Conservation (phyloP, 2,888 invertebrate genomes). For the Phlogophora meticulosa region DNA sequence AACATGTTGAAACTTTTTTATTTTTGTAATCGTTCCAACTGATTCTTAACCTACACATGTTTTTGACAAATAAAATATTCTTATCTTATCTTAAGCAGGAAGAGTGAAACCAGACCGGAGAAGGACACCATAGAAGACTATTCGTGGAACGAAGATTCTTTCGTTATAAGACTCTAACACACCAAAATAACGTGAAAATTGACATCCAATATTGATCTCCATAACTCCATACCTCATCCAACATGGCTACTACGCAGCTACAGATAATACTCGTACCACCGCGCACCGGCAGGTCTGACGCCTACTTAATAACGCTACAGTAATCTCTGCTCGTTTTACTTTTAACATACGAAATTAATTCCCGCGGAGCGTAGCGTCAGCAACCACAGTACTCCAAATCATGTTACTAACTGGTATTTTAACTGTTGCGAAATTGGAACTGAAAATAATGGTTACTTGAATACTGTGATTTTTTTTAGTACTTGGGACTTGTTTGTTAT, state of each 20-base stretch:
- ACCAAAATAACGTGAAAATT: constrained; percentile 45
- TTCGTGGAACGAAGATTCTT: too few species aligned
- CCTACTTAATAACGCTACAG: constrained; percentile 69
- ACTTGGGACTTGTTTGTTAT: not conserved
- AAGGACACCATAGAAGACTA: too few species aligned
- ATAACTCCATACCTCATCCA: constrained; percentile 19
- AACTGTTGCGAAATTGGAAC: constrained; percentile 31
- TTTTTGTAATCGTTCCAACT: too few species aligned
- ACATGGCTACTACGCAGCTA: constrained; percentile 19
- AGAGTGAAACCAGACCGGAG: too few species aligned
- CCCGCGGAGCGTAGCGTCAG: constrained; percentile 65
- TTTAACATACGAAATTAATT: constrained; percentile 80
- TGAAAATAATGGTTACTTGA: constrained; percentile 5
- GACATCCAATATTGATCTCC: constrained; percentile 35
- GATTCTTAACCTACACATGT: too few species aligned
- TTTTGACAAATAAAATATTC: too few species aligned
- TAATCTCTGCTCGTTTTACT: constrained; percentile 70
- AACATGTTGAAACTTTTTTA: too few species aligned
- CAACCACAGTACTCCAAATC: constrained; percentile 30
- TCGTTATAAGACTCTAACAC: not conserved
- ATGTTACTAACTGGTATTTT: constrained; percentile 27
- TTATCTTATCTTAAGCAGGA: too few species aligned
- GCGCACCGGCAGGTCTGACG: constrained; percentile 73
- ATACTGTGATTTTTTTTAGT: not conserved
- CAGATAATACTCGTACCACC: constrained; percentile 22